Conservation (phyloP, 35 echinoderm and acorn worm species). For the Ophioderma brevispina region DNA sequence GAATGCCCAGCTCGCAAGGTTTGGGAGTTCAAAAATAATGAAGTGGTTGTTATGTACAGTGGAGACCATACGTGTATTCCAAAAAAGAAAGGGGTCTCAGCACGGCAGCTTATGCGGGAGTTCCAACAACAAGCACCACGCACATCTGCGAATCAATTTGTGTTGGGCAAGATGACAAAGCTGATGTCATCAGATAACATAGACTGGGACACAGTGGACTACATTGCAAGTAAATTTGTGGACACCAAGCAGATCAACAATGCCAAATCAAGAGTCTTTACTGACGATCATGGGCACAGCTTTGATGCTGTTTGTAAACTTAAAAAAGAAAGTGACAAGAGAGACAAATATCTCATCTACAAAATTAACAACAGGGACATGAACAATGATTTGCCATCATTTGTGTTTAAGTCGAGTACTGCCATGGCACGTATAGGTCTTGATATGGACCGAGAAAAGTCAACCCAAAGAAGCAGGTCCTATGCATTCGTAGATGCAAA, state of each 20-base stretch:
- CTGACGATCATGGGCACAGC: not conserved
- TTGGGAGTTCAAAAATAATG: not conserved
- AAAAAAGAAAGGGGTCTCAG: not conserved
- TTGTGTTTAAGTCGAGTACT: not conserved
- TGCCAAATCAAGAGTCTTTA: not conserved
- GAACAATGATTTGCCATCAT: conserved; percentile 14
- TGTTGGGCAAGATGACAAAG: not conserved
- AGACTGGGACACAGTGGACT: not conserved
- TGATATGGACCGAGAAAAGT: not conserved
- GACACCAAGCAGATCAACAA: not conserved
- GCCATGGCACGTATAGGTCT: not conserved
- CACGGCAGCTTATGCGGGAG: not conserved
- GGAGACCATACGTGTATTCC: not conserved
- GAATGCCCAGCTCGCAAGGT: not conserved
- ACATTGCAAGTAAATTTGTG: not conserved
- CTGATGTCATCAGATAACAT: not conserved
- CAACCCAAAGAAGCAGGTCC: not conserved
- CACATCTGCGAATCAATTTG: not conserved
- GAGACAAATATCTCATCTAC: not conserved
- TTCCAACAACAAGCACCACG: not conserved
- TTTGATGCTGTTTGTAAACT: not conserved
- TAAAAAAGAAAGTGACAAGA: not conserved
- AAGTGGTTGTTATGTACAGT: not conserved
- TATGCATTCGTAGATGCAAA: conserved; percentile 13
- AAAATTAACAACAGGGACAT: not conserved